phyloP scores from a whole-genome alignment of 2,888 invertebrate genomes.

The Hanleya hanleyi region DNA sequence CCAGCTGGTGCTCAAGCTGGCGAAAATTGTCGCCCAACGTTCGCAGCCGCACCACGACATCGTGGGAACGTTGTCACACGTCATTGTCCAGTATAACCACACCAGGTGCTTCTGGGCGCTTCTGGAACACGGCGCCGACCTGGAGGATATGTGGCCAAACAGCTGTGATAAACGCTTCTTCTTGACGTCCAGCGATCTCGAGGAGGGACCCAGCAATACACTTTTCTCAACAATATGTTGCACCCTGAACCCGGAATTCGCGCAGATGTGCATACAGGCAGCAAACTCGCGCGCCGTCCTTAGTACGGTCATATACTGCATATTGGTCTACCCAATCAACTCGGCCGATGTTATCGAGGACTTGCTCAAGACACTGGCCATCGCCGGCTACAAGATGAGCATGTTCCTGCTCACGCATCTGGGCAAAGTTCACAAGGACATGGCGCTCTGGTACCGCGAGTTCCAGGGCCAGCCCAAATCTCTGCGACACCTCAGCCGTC shows the following conservation, averaged over 20 bases:
- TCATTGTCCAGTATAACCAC: conserved; percentile 1
- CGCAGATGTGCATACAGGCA: conserved; percentile 4
- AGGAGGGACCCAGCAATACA: neutral
- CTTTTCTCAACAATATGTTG: neutral
- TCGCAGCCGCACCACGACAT: neutral
- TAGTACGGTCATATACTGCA: neutral
- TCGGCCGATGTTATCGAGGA: neutral
- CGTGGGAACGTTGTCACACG: neutral
- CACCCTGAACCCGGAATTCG: neutral
- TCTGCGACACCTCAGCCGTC: neutral
- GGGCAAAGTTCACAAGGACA: neutral
- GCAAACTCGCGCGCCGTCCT: neutral
- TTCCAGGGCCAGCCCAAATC: neutral
- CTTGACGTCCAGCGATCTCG: neutral
- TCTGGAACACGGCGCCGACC: neutral
- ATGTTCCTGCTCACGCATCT: neutral
- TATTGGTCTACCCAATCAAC: conserved; percentile 2
- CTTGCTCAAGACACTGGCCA: neutral
- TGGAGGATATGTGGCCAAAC: conserved; percentile 1
- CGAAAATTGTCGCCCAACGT: neutral
- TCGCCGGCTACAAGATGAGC: conserved; percentile 2
- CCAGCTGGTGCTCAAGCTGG: neutral
- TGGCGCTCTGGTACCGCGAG: neutral
- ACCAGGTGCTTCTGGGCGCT: neutral
- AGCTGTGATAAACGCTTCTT: conserved; percentile 9